phyloP scores from a whole-genome alignment of 2,888 invertebrate species.

The Acanthococcus lagerstroemiae region DNA sequence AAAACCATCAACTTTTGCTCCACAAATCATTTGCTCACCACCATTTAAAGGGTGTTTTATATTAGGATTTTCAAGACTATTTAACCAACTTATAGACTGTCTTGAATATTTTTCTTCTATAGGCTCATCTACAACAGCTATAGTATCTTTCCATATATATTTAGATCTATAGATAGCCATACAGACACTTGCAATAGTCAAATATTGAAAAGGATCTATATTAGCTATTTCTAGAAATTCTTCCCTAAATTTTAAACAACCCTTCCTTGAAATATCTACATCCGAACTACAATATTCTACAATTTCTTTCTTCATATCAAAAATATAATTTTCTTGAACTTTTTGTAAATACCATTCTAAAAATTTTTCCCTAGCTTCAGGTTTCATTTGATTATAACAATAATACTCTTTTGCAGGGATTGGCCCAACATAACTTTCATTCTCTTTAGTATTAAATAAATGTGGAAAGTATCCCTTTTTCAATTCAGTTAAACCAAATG shows the following conservation, averaged over 20 bases:
- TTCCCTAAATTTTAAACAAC: constrained; percentile 33
- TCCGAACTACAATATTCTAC: constrained; percentile 14
- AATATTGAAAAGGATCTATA: constrained; percentile 34
- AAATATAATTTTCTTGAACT: constrained; percentile 31
- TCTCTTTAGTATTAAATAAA: not conserved
- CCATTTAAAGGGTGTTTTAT: constrained; percentile 35
- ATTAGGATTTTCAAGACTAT: constrained; percentile 32
- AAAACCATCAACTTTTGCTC: constrained; percentile 21
- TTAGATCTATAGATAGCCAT: constrained; percentile 34
- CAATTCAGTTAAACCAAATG: constrained; percentile 25
- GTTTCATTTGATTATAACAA: constrained; percentile 33
- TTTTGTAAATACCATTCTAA: constrained; percentile 33
- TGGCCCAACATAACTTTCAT: not conserved
- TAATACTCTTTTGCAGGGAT: constrained; percentile 32
- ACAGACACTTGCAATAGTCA: constrained; percentile 33
- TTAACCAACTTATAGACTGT: too few relatives aligned
- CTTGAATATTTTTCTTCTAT: constrained; percentile 32
- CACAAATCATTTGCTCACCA: constrained; percentile 32
- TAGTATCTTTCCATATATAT: constrained; percentile 8
- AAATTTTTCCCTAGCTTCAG: constrained; percentile 24
- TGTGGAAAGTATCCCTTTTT: not conserved
- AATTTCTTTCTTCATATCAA: constrained; percentile 28
- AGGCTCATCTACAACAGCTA: not conserved
- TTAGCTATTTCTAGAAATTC: constrained; percentile 31
- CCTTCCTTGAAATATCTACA: constrained; percentile 25